Percentiles rank a stretch among this genome's conserved stretches.
Evolutionary conservation across 37 sponge, comb jelly and placozoan species (phyloP).

Genomic region (Chondrilla cf. caribensis): DNA sequence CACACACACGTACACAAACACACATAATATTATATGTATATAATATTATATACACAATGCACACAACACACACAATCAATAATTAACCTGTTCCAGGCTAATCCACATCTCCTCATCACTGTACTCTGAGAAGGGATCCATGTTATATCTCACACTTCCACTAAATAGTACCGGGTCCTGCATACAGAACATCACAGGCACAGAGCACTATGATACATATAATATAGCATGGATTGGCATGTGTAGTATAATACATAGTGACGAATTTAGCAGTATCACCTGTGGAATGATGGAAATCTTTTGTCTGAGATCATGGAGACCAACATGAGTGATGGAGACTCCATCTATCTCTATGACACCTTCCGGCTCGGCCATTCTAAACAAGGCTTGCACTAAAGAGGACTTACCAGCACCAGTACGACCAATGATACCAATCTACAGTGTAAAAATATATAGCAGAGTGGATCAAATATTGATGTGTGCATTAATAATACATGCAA

Average conservation of each 20-base stretch:
- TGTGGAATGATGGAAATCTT: conserved; percentile 90
- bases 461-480: neutral
- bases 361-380: conserved; percentile 80
- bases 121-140: conserved; percentile 35
- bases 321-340: conserved; percentile 57
- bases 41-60: too few relatives aligned
- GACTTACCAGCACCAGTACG: conserved; percentile 96
- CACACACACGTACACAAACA: too few relatives aligned
- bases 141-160: conserved; percentile 30
- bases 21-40: too few relatives aligned
- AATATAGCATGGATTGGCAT: neutral
- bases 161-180: conserved; percentile 43
- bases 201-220: neutral
- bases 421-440: conserved; percentile 87
- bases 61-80: too few relatives aligned
- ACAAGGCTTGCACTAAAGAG: conserved; percentile 73
- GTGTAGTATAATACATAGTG: too few relatives aligned
- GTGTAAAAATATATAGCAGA: neutral
- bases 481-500: too few relatives aligned
- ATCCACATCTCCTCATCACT: conserved; percentile 32
- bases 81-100: conserved; percentile 7
- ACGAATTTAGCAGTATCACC: too few relatives aligned
- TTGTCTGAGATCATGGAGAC: conserved; percentile 71
- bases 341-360: conserved; percentile 80
- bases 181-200: neutral